Evolutionary conservation across 2,797 vertebrate genomes (phyloP).

Genomic region (Aphelocoma californica): DNA sequence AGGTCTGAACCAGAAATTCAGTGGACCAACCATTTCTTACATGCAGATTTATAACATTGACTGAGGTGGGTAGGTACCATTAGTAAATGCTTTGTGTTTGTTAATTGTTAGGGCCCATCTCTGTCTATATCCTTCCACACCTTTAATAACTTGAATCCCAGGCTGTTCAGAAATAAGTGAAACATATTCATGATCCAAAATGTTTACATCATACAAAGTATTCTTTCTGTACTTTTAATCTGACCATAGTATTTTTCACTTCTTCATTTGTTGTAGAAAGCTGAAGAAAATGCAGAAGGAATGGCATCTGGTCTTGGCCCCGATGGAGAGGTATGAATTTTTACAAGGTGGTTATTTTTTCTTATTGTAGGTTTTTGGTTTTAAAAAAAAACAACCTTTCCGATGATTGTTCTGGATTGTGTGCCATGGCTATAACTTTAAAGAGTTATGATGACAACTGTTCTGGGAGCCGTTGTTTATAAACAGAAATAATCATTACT

Average conservation of each 20-base stretch:
- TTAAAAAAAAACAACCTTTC: background rate
- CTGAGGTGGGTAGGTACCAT: background rate
- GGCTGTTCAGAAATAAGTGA: background rate
- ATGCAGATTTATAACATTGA: background rate
- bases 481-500: background rate
- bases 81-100: background rate
- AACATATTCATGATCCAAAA: background rate
- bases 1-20: background rate
- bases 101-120: background rate
- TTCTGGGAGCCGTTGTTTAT: background rate
- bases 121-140: background rate
- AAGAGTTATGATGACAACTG: background rate
- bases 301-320: conserved; percentile 87
- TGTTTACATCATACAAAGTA: background rate
- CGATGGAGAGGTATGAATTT: conserved; percentile 89
- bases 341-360: background rate
- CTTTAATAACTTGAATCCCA: background rate
- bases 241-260: background rate
- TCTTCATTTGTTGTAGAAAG: conserved; percentile 78
- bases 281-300: conserved; percentile 89
- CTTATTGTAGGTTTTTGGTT: background rate
- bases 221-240: background rate
- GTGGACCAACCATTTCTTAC: background rate
- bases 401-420: background rate
- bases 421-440: background rate